Evolutionary conservation across 2,113 vertebrate genomes (phyloP), one percentile per base, ranked within the genome.

Genomic region (Corythornis cristatus): DNA sequence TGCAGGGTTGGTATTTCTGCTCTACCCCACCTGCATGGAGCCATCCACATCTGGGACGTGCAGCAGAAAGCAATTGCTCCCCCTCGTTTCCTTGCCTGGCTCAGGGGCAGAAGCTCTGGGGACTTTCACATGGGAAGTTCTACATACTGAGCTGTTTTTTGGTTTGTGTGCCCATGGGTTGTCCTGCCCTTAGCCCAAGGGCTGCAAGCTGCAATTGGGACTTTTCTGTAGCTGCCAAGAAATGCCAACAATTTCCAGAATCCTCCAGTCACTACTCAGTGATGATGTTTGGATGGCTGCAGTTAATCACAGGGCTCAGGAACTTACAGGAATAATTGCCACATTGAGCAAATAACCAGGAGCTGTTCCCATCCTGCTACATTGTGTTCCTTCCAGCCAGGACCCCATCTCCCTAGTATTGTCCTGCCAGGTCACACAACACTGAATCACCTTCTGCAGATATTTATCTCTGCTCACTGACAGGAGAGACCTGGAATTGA

Each of bases 71-170:
- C 0, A 1, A 43, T 15, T 31, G 37, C 15, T 50, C 16, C 19
- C 43, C 11, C 11, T 77, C 1, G 0, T 18, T 26, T 83, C 71
- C 67, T 80, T 0, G 0, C 11, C 68, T 40, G 20, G 9, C 42
- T 73, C 0, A 0, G 28, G 37, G 46, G 25, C 26, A 86, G 56
- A 86, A 48, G 33, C 17, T 67, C 0, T 67, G 46, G 29, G 46
- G 48, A 43, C 20, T 42, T 93, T 11, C 31, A 5, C 28, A 40
- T 35, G 21, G 40, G 53, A 68, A 78, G 3, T 5, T 8, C 20
- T 65, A 50, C 54, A 22, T 75, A 29, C 50, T 29, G 4, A 54
- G 64, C 11, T 75, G 48, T 85, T 88, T n/a, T 37, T 71, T 2
- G 1, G 28, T 45, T 70, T 81, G 12, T 4, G 1, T 62, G 60